These are phyloP conservation scores for Neofelis nebulosa DNA, from an alignment of 2,113 vertebrate species.

Conservation along the genomic window DNA sequence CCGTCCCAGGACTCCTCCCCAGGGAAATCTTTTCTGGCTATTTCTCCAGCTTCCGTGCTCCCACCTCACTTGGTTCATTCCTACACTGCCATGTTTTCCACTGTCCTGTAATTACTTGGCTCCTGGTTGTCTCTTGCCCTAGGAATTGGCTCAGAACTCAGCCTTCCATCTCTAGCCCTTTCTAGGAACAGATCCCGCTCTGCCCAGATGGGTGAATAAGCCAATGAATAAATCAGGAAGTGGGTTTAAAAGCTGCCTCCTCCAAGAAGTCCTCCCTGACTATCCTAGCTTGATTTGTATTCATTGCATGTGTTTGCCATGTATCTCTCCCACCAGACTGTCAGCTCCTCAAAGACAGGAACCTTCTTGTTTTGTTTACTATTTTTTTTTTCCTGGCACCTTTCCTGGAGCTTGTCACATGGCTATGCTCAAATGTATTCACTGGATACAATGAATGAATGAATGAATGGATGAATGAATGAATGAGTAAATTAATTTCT, in stretches of 20 bases:
- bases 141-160: not conserved
- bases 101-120: not conserved
- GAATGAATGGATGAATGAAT: slow-evolving; percentile 27
- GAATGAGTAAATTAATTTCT: not conserved
- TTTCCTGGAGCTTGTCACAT: slow-evolving; percentile 48
- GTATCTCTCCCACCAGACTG: not conserved
- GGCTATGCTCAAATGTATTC: not conserved
- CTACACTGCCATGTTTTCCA: not conserved
- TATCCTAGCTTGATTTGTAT: not conserved
- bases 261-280: slow-evolving; percentile 45
- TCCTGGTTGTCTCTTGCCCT: not conserved
- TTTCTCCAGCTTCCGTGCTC: not conserved
- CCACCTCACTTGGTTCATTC: no score
- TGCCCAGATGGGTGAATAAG: not conserved
- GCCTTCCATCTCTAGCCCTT: not conserved
- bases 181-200: not conserved
- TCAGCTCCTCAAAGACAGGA: not conserved
- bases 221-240: not conserved
- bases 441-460: not conserved
- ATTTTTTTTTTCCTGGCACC: slow-evolving; percentile 32
- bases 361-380: slow-evolving; percentile 29
- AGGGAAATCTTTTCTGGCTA: not conserved
- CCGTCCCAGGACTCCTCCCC: not conserved
- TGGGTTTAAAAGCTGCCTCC: not conserved
- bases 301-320: not conserved